Conservation (phyloP, 2,888 invertebrate genomes). For the Nomada hirtipes region DNA sequence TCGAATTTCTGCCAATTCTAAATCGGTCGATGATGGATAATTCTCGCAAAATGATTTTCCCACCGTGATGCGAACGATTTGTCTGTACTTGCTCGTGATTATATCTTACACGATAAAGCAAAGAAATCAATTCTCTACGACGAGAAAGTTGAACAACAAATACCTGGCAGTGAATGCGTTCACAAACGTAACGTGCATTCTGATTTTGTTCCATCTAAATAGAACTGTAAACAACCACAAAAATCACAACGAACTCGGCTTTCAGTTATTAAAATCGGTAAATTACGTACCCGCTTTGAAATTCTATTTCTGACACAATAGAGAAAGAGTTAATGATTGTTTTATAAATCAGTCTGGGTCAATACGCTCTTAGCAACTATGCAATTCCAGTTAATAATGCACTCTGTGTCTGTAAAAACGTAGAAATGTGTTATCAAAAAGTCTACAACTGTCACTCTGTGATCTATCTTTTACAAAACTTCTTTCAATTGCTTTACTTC, state of each 20-base stretch:
- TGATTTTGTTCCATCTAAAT: not conserved
- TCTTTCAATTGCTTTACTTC: not conserved
- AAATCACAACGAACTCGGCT: not conserved
- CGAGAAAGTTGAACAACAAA: slow-evolving; percentile 25
- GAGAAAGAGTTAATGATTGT: slow-evolving; percentile 7
- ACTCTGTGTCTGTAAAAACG: slow-evolving; percentile 22
- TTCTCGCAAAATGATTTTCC: slow-evolving; percentile 33
- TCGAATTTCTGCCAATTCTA: slow-evolving; percentile 3
- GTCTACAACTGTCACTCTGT: not conserved
- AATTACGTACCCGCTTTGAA: not conserved
- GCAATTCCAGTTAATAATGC: slow-evolving; percentile 34
- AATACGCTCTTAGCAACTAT: slow-evolving; percentile 23
- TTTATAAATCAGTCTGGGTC: slow-evolving; percentile 22
- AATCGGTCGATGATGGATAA: not conserved
- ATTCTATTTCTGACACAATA: not conserved
- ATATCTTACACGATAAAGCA: not conserved
- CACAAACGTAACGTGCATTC: slow-evolving; percentile 15
- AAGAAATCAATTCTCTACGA: not conserved
- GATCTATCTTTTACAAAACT: slow-evolving; percentile 4
- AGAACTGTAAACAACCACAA: slow-evolving; percentile 25
- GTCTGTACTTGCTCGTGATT: not conserved
- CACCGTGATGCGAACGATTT: slow-evolving; percentile 19
- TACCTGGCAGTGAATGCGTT: slow-evolving; percentile 49
- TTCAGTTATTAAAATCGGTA: not conserved
- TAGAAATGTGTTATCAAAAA: slow-evolving; percentile 20